A percentile compares a stretch with the other conserved stretches of the same genome.
Conservation (phyloP, 2,888 invertebrate genomes). For the Blera fallax region DNA sequence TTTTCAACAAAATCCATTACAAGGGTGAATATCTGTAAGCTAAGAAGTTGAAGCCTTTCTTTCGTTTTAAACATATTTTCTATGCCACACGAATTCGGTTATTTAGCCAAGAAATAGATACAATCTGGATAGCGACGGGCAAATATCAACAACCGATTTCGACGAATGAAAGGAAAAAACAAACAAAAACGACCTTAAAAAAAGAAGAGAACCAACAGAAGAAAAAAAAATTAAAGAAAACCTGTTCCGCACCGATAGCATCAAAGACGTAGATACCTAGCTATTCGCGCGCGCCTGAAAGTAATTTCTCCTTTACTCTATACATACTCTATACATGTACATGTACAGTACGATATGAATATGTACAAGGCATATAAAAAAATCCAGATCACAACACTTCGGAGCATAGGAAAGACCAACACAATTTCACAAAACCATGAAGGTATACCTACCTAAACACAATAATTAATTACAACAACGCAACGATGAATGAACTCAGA, state of each 20-base stretch:
- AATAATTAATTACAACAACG: background rate
- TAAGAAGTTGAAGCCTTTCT: too few species aligned
- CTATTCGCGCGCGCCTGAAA: background rate
- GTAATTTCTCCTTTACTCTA: background rate
- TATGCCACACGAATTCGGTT: background rate
- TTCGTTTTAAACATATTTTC: background rate
- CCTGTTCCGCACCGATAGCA: constrained; percentile 8
- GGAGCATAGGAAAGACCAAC: background rate
- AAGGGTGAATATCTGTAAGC: too few species aligned
- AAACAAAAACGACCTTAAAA: background rate
- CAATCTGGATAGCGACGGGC: background rate
- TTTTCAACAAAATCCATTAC: too few species aligned
- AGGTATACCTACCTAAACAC: background rate
- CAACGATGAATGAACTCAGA: constrained; percentile 4
- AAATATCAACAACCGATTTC: background rate
- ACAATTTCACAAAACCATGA: background rate
- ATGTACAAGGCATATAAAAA: background rate
- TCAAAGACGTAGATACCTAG: background rate
- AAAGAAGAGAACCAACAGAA: background rate
- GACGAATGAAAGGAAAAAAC: background rate
- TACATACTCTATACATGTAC: background rate
- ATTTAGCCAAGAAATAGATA: background rate
- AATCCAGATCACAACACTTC: background rate
- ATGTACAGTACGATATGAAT: background rate
- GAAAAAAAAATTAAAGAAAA: background rate